Base-by-base conservation (phyloP, 2,888 invertebrate genomes). In the Drosophila histrio region DNA sequence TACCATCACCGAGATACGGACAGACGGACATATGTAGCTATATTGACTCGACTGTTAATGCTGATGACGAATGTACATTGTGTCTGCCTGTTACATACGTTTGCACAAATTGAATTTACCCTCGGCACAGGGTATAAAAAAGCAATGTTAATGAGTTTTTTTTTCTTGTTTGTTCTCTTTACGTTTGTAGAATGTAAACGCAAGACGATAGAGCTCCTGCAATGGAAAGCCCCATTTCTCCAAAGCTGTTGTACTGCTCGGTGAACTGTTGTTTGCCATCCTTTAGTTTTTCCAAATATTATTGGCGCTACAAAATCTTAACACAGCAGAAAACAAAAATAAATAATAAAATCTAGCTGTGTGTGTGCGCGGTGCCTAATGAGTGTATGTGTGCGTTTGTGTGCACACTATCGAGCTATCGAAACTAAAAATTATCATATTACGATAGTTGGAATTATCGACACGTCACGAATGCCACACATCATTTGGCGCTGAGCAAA, bases 161-260 rank as follows among this genome's bases (percentile, higher is more conserved):
- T 19, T 5, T n/a, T 19, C 19, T 22, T 17, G 13, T 93, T 98
- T 98, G 98, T 96, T 97, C 11, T 26, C 26, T n/a, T 17, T 93
- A 98, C 98, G 98, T 96, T 97, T 98, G 91, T 97, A 98, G 93
- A 98, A 99, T 89, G 94, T 94, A 65, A 98, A 93, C 26, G 97
- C 97, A 86, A 98, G 94, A 92, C 96, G 96, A 92, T 98, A 99
- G 50, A 98, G 94, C 88, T 97, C 97, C 88, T 94, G 93, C 63
- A 95, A 90, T 41, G 95, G 94, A 86, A 96, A 93, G 47, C 95
- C 94, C 94, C 95, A 95, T 93, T 95, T 94, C 56, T 91, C 89
- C 19, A 89, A 63, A 13, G 71, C 78, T 5, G 60, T 56, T 50
- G 59, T 60, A 17, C 30, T 59, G 54, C 28, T 39, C 38, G 59